Evolutionary conservation across 2,888 invertebrate genomes (phyloP).

Genomic region (Sesamia inferens): DNA sequence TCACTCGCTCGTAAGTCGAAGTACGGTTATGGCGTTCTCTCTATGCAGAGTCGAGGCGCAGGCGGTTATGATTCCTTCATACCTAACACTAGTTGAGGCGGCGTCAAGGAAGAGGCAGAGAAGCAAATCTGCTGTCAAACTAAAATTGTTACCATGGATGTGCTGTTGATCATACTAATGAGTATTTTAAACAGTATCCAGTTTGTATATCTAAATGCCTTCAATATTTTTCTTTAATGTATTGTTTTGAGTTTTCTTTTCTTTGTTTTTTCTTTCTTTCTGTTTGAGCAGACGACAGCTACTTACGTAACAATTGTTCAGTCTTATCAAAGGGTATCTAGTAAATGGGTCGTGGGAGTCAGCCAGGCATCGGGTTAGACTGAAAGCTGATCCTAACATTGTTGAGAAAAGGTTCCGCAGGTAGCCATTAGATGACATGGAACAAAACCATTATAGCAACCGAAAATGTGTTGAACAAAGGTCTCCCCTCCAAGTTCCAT

Average conservation of each 20-base stretch:
- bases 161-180: not conserved
- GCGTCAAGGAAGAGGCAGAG: too few relatives aligned
- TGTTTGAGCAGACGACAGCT: not conserved
- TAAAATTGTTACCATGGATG: not conserved
- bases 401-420: not conserved
- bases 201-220: not conserved
- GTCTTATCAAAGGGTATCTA: not conserved
- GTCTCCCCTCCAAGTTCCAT: not conserved
- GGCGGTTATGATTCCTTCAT: too few relatives aligned
- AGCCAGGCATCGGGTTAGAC: not conserved
- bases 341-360: not conserved
- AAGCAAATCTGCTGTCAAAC: not conserved
- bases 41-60: too few relatives aligned
- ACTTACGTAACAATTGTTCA: not conserved
- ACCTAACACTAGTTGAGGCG: too few relatives aligned
- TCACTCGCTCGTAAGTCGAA: too few relatives aligned
- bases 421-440: too few relatives aligned
- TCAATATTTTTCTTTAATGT: not conserved
- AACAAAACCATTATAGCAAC: not conserved
- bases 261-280: too few relatives aligned
- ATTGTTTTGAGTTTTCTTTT: too few relatives aligned
- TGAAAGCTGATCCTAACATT: not conserved
- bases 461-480: not conserved
- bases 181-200: not conserved
- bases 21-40: too few relatives aligned